Base-by-base conservation (phyloP, 2,113 vertebrate species). In the Tupaia chinensis region DNA sequence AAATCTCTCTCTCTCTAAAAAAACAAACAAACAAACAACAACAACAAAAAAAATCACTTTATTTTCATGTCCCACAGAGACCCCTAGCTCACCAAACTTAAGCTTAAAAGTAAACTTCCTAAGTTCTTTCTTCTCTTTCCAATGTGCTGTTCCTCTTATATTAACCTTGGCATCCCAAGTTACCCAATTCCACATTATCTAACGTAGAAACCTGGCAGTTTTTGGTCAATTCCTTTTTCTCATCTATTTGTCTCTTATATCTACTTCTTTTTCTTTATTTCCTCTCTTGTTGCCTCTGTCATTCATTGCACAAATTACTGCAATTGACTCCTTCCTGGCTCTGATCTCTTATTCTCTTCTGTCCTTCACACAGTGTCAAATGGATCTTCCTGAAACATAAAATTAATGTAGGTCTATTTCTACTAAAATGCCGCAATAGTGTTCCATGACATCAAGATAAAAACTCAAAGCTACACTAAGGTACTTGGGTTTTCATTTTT, bases 371-470 rank as follows among this genome's bases (percentile, higher is more conserved):
- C 34, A 9, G 32, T 56, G 17, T 95, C 78, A 85, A 19, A 54
- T 27, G 54, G 63, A 65, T 77, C 68, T n/a, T 73, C 60, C 68
- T 78, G 80, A 58, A 73, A 73, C 34, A 27, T 78, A 73, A 92
- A 87, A 93, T 91, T 81, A 89, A 89, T 29, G 89, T 74, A 53
- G 16, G 53, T 66, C 80, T 77, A 2, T 84, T 94, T 12, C 27
- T 58, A 61, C 73, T 61, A 68, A 70, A 66, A 63, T 13, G 76
- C 56, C 68, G 29, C 9, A 23, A 2, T 44, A 54, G 58, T 7
- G 7, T 53, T 73, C 53, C 19, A 53, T 88, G 54, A 77, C 29
- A 74, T 56, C 13, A 27, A 70, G 72, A 79, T 29, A n/a, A 81
- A 84, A 83, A 13, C 63, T 72, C 72, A 77, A 53, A 95, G 16